Evolutionary conservation across 2,113 vertebrate species (phyloP).

Genomic region (Crypturellus undulatus): DNA sequence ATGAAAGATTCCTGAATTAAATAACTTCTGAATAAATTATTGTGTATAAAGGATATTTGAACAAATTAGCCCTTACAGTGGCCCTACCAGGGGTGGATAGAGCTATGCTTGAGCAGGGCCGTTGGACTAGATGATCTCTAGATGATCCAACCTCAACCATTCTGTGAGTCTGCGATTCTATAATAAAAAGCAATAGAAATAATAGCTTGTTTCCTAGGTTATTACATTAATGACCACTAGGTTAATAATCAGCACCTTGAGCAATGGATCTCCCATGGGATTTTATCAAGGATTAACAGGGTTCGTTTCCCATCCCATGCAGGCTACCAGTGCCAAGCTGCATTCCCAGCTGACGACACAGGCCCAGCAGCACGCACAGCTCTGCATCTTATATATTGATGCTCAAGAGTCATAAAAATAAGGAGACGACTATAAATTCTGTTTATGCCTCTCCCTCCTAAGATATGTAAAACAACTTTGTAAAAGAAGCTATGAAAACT

Average conservation of each 20-base stretch:
- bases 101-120: neutral
- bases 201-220: slow-evolving; percentile 48
- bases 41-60: neutral
- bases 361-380: slow-evolving; percentile 16
- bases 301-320: neutral
- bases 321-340: slow-evolving; percentile 30
- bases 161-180: too few species aligned
- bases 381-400: slow-evolving; percentile 24
- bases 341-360: slow-evolving; percentile 69
- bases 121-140: too few species aligned
- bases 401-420: slow-evolving; percentile 62
- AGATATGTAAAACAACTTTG: slow-evolving; percentile 53
- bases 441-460: slow-evolving; percentile 42
- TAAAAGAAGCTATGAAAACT: slow-evolving; percentile 49
- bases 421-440: slow-evolving; percentile 61
- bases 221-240: slow-evolving; percentile 45
- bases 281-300: slow-evolving; percentile 4
- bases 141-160: too few species aligned
- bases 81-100: neutral
- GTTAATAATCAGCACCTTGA: slow-evolving; percentile 36
- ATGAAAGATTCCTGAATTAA: neutral
- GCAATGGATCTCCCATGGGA: slow-evolving; percentile 8
- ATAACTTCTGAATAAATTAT: neutral
- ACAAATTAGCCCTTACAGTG: neutral
- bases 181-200: neutral